A percentile compares a stretch with the other conserved stretches of the same genome.
These are phyloP conservation scores for Drosophila parthenogenetica DNA, from an alignment of 2,888 invertebrate species.

Conservation along the genomic window DNA sequence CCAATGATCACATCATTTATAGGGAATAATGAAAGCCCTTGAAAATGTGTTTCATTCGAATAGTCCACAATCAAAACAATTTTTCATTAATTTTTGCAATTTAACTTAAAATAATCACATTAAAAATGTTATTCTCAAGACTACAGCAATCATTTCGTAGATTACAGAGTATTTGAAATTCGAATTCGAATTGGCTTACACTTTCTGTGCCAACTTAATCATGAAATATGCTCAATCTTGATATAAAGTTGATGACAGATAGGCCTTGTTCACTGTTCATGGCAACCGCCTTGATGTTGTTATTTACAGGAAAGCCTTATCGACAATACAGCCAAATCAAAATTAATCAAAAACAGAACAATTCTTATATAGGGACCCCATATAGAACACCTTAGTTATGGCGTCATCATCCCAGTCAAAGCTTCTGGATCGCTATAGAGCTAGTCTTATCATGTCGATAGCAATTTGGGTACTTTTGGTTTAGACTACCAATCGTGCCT, in stretches of 20 bases:
- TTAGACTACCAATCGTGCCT: neutral
- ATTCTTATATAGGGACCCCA: conserved; percentile 10
- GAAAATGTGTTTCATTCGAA: neutral
- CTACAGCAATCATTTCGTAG: neutral
- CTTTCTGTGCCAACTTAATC: neutral
- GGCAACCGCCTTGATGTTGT: conserved; percentile 29
- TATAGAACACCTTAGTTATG: conserved; percentile 9
- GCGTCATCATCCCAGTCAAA: conserved; percentile 24
- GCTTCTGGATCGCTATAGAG: conserved; percentile 24
- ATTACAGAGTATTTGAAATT: conserved; percentile 27
- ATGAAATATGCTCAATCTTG: conserved; percentile 35
- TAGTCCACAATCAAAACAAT: neutral
- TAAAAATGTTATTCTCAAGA: too few species aligned
- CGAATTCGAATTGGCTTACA: neutral
- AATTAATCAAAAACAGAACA: conserved; percentile 38
- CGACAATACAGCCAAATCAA: conserved; percentile 11
- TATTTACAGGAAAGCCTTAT: conserved; percentile 42
- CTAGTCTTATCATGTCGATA: conserved; percentile 48
- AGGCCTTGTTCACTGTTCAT: conserved; percentile 25
- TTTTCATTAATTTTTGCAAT: neutral
- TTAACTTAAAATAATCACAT: too few species aligned
- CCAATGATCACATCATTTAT: conserved; percentile 15
- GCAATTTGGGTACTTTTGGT: conserved; percentile 23
- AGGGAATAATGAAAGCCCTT: neutral
- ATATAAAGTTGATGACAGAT: conserved; percentile 42